These are phyloP conservation scores for Drosophila lowei DNA, from an alignment of 1,140 invertebrate genomes.

Conservation along the genomic window DNA sequence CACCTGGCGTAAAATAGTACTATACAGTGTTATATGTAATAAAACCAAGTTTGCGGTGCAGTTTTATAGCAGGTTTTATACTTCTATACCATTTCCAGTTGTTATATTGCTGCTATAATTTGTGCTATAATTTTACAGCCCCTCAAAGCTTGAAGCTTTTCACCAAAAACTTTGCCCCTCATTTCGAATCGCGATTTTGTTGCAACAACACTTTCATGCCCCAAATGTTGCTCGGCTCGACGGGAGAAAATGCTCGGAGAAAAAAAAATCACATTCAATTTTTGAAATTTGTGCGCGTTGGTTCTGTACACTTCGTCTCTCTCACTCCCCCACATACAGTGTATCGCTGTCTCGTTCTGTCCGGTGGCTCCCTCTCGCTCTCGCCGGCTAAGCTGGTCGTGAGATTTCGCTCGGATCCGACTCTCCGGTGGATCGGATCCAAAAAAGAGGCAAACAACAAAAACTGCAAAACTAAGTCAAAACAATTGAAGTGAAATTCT, in stretches of 20 bases:
- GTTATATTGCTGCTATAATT: too few species aligned
- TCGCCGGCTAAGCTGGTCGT: slow-evolving; percentile 30
- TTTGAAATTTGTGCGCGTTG: slow-evolving; percentile 60
- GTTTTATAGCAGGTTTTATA: too few species aligned
- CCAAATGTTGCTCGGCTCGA: slow-evolving; percentile 23
- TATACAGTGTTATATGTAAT: too few species aligned
- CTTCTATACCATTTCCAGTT: too few species aligned
- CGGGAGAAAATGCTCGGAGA: slow-evolving; percentile 5
- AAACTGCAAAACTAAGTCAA: slow-evolving; percentile 33
- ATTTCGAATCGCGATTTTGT: slow-evolving; percentile 16
- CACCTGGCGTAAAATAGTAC: too few species aligned
- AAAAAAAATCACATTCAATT: slow-evolving; percentile 74
- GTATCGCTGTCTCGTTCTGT: slow-evolving; percentile 3
- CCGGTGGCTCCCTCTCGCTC: slow-evolving; percentile 20
- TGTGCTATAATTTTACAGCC: too few species aligned
- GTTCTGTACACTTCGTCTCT: slow-evolving; percentile 68
- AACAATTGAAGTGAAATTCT: slow-evolving; percentile 39
- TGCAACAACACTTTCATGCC: background rate
- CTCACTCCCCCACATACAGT: slow-evolving; percentile 11
- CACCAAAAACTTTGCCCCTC: background rate
- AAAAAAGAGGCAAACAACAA: slow-evolving; percentile 19
- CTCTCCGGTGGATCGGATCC: slow-evolving; percentile 51
- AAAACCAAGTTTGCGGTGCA: too few species aligned
- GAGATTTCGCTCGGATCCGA: slow-evolving; percentile 50
- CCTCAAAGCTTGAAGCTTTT: too few species aligned